Base-by-base conservation (phyloP, 2,888 invertebrate genomes). In the Ganaspis brasiliensis region DNA sequence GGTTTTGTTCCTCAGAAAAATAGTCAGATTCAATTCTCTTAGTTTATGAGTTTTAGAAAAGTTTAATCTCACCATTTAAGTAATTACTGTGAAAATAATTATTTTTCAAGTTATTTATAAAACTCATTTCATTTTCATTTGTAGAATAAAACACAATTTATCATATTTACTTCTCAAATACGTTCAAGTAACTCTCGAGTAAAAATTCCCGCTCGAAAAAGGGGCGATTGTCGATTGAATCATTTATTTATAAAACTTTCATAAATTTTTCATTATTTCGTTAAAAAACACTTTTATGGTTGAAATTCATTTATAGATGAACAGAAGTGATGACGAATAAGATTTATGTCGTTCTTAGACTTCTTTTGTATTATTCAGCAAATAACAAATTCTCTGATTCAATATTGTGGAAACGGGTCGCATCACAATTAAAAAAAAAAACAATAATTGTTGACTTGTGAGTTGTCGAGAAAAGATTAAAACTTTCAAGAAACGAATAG, bases 361-460 rank as follows among this genome's bases (percentile, higher is more conserved):
- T 12, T 63, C 19, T 63, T 6, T 63, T 37, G 40, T 63, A 21
- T 63, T 21, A 63, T 59, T 59, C 63, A 40, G 16, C 40, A 67
- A 12, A 14, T 63, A 63, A 40, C 63, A 14, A 24, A n/a, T 67
- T 45, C 9, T n/a, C 14, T 59, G 8, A 67, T 67, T 52, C 24
- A 14, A 21, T 24, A 67, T 24, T 67, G n/a, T 67, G 45, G 5
- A 45, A 67, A 14, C 40, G 16, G 45, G 45, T 40, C 45, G 21
- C n/a, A 45, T 45, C 9, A 67, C 12, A 24, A 67, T 24, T 45
- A 45, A 14, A 67, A 67, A 67, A 67, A 45, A 40, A 67, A 67
- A 67, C 21, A 40, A 24, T 45, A 24, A 21, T 63, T 19, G 24
- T 45, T 45, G 12, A 45, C 21, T 14, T 45, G 6, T n/a, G 9